Conservation (phyloP, 1,140 invertebrate genomes). For the Drosophila serrata region DNA sequence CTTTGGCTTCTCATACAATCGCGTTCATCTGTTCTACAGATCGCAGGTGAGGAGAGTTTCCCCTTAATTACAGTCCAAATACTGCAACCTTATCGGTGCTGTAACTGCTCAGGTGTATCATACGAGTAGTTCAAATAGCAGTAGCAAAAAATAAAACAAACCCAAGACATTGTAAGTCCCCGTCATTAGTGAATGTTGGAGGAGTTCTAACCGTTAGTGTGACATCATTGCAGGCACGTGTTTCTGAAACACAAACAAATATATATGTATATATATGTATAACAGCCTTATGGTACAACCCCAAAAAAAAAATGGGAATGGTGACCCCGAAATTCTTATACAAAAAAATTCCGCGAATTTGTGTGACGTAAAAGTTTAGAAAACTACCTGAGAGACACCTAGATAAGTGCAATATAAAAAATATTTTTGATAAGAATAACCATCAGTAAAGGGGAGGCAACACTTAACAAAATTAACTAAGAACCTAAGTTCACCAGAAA, state of each 20-base stretch:
- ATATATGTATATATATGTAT: background rate
- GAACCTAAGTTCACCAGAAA: too few relatives aligned
- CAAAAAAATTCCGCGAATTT: background rate
- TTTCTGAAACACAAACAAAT: constrained; percentile 5
- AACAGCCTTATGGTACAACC: background rate
- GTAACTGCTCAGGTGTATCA: constrained; percentile 27
- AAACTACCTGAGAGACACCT: background rate
- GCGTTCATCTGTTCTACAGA: constrained; percentile 76
- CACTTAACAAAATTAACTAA: background rate
- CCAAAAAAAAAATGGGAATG: background rate
- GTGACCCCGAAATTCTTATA: background rate
- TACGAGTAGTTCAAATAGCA: constrained; percentile 16
- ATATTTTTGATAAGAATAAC: constrained; percentile 7
- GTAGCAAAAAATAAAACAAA: constrained; percentile 26
- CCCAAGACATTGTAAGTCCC: constrained; percentile 8
- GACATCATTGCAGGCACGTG: constrained; percentile 38
- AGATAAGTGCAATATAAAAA: constrained; percentile 11
- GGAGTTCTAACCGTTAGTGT: constrained; percentile 17
- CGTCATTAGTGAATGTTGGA: constrained; percentile 2
- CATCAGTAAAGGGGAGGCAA: too few relatives aligned
- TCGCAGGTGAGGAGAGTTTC: constrained; percentile 68
- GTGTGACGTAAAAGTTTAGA: too few relatives aligned
- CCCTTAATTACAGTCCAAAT: constrained; percentile 7
- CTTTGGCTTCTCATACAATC: constrained; percentile 73
- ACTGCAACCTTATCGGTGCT: constrained; percentile 24